A percentile compares a stretch with the other conserved stretches of the same genome.
Evolutionary conservation across 2,113 vertebrate species (phyloP).

Genomic region (Corvus cornix): DNA sequence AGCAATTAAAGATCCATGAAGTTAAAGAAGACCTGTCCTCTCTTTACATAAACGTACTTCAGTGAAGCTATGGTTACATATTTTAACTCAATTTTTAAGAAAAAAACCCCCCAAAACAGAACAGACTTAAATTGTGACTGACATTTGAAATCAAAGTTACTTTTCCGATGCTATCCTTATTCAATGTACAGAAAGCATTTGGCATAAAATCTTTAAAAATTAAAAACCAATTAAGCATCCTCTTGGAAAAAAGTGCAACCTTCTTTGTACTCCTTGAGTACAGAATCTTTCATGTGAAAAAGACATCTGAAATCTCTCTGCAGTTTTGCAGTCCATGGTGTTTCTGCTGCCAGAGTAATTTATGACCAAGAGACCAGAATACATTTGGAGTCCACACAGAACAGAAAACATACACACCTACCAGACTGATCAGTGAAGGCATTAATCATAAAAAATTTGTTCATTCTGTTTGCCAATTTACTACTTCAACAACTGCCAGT

Average conservation of each 20-base stretch:
- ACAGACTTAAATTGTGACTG: background rate
- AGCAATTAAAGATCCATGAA: slow-evolving; percentile 19
- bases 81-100: background rate
- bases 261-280: background rate
- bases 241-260: background rate
- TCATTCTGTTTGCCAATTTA: background rate
- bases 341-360: background rate
- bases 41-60: background rate
- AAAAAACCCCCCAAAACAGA: background rate
- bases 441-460: background rate
- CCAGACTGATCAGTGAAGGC: background rate
- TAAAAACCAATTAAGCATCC: background rate
- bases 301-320: background rate
- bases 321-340: background rate
- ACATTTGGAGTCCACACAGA: background rate
- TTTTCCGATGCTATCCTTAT: background rate
- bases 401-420: background rate
- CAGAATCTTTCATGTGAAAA: background rate
- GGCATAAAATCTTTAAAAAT: background rate
- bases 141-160: background rate
- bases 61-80: background rate
- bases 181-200: background rate
- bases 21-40: background rate
- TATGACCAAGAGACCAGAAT: background rate
- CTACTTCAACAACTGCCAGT: background rate